Evolutionary conservation across 1,140 invertebrate species (phyloP).

Genomic region (Formica exsecta): DNA sequence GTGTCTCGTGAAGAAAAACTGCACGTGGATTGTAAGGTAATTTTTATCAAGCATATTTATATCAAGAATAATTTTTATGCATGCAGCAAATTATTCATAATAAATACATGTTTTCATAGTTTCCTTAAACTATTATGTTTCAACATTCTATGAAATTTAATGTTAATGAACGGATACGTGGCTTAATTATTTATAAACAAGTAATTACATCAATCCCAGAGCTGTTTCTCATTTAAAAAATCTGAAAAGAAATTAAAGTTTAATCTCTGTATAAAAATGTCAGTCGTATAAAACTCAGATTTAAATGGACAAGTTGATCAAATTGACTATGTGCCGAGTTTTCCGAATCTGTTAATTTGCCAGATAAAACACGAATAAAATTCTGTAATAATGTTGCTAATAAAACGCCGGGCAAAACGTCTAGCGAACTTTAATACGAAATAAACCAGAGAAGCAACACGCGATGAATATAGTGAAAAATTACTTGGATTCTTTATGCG

Average conservation of each 20-base stretch:
- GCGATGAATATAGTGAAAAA: neutral
- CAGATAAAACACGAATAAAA: neutral
- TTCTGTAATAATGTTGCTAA: slow-evolving; percentile 29
- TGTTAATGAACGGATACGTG: neutral
- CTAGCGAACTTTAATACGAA: neutral
- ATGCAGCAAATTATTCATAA: slow-evolving; percentile 14
- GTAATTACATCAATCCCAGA: neutral
- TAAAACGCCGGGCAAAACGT: neutral
- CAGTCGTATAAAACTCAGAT: neutral
- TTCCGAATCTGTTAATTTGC: slow-evolving; percentile 1
- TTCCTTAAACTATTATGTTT: slow-evolving; percentile 24
- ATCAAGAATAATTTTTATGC: too few species aligned
- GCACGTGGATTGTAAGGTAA: slow-evolving; percentile 3
- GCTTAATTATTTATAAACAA: neutral
- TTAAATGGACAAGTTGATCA: neutral
- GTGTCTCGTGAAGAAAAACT: neutral
- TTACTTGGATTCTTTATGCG: neutral
- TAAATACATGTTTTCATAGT: neutral
- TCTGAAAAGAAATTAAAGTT: neutral
- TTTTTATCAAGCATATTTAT: slow-evolving; percentile 20
- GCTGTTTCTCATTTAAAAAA: neutral
- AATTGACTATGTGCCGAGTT: neutral
- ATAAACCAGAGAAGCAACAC: neutral
- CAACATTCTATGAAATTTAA: neutral
- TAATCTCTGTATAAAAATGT: neutral